Percentiles rank a stretch among this genome's conserved stretches.
Evolutionary conservation across 2,113 vertebrate species (phyloP).

Genomic region (Prinia subflava): DNA sequence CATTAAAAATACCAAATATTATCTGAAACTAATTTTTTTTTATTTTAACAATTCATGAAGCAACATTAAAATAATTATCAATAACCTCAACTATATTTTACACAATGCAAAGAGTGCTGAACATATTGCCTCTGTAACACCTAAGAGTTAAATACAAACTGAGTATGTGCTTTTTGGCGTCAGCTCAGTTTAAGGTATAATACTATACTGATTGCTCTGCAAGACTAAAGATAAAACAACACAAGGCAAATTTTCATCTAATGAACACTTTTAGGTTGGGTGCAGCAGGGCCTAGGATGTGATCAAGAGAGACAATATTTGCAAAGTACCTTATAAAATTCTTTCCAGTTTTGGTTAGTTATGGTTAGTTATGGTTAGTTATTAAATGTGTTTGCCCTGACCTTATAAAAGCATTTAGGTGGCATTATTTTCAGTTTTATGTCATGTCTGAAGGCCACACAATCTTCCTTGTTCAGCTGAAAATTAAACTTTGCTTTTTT

Average conservation of each 20-base stretch:
- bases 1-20: background rate
- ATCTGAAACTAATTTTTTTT: background rate
- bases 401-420: rapidly evolving
- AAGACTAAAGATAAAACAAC: background rate
- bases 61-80: background rate
- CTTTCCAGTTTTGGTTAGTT: background rate
- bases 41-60: background rate
- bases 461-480: background rate
- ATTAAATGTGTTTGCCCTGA: background rate
- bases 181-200: background rate
- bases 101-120: background rate
- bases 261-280: background rate
- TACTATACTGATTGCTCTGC: background rate
- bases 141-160: background rate
- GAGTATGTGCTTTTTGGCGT: background rate
- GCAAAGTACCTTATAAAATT: background rate
- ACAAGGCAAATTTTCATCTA: background rate
- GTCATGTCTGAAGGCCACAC: background rate
- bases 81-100: background rate
- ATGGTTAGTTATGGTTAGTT: background rate
- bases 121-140: background rate
- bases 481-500: background rate
- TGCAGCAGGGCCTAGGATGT: background rate
- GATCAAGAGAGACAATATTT: background rate
- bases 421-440: background rate